Evolutionary conservation across 2,113 vertebrate species (phyloP).

Genomic region (Grallaria varia): DNA sequence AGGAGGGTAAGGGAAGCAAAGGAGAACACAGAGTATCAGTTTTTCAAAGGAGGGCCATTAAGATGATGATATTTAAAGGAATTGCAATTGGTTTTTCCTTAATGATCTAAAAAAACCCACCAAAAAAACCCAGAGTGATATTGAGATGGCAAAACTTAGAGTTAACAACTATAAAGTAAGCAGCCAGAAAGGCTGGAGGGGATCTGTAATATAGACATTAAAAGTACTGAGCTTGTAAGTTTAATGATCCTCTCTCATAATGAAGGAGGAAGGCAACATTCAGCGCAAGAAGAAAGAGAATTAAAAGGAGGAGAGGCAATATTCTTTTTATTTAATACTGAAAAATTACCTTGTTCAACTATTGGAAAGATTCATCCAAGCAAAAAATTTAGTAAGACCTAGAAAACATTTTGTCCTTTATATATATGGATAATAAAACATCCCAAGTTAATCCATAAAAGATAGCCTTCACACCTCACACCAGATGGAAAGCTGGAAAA

Average conservation of each 20-base stretch:
- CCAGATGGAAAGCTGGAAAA: not conserved
- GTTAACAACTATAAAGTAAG: not conserved
- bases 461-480: not conserved
- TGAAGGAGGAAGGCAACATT: not conserved
- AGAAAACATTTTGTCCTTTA: not conserved
- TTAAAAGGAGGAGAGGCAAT: not conserved
- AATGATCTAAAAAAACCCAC: not conserved
- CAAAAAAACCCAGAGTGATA: not conserved
- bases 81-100: not conserved
- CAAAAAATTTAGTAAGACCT: not conserved
- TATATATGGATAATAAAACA: not conserved
- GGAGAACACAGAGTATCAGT: not conserved
- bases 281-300: not conserved
- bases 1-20: not conserved
- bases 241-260: not conserved
- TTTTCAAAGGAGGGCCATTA: not conserved
- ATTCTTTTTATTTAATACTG: conserved; percentile 3
- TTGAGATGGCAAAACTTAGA: not conserved
- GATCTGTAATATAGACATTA: not conserved
- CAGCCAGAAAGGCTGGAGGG: not conserved
- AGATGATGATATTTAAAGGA: not conserved
- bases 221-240: not conserved
- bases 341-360: not conserved
- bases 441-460: not conserved
- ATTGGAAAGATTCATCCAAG: not conserved